phyloP scores from a whole-genome alignment of 2,113 vertebrate species.

The Ancistrus triradiatus region DNA sequence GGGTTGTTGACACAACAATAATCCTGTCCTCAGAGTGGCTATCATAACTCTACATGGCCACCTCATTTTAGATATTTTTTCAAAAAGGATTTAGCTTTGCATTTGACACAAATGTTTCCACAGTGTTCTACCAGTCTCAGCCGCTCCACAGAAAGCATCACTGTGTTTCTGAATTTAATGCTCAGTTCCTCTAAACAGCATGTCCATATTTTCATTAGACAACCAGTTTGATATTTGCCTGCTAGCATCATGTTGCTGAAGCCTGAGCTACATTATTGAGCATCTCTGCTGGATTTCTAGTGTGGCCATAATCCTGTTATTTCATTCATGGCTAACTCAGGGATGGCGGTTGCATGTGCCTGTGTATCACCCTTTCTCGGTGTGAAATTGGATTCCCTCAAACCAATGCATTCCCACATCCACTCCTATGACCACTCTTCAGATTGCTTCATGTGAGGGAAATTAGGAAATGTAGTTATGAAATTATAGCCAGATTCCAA shows the following conservation, averaged over 20 bases:
- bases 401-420: conserved; percentile 14
- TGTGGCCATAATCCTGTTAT: conserved; percentile 70
- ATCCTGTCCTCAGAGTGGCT: conserved; percentile 53
- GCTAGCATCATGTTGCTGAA: conserved; percentile 43
- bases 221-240: conserved; percentile 62
- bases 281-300: conserved; percentile 71
- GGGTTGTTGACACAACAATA: conserved; percentile 68
- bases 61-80: conserved; percentile 40
- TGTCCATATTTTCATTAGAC: conserved; percentile 68
- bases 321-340: conserved; percentile 66
- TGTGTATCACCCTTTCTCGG: conserved; percentile 63
- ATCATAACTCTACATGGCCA: conserved; percentile 45
- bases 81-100: conserved; percentile 32
- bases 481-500: too few species aligned
- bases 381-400: conserved; percentile 67
- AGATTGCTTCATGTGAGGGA: conserved; percentile 12
- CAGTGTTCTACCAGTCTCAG: neutral
- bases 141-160: conserved; percentile 2
- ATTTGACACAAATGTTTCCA: conserved; percentile 28
- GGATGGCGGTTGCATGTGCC: conserved; percentile 58
- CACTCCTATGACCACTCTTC: neutral
- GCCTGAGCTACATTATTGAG: conserved; percentile 66
- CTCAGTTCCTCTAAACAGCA: conserved; percentile 41
- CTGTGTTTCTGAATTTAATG: conserved; percentile 48
- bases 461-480: too few species aligned